Evolutionary conservation across 2,113 vertebrate species (phyloP), one percentile per base, ranked within the genome.

Genomic region (Nicator chloris): DNA sequence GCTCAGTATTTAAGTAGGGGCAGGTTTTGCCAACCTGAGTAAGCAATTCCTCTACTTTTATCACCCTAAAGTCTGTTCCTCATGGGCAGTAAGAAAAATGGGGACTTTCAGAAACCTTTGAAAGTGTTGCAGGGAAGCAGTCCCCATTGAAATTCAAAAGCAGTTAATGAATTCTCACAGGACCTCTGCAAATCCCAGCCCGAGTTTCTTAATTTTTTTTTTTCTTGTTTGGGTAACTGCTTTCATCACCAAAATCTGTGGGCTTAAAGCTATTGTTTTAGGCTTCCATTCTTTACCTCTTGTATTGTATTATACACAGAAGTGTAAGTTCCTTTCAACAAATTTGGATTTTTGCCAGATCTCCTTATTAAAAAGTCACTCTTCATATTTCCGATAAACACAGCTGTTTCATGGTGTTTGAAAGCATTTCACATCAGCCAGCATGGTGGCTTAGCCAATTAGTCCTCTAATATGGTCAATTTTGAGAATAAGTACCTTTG

Each of bases 291-390:
- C 94, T 97, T 94, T 90, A 96, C 97, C 91, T 97, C 94, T 96
- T 96, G 86, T 88, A 89, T 97, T 96, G 63, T 88, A 91, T 94
- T 94, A 90, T 93, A 92, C 82, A 45, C 90, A 92, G 81, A 96
- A 91, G 95, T 97, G 96, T 93, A 97, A 85, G 93, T 96, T 98
- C 95, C 75, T 96, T 96, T 96, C 94, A 84, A 86, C 94, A 94
- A 95, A 89, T 94, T 82, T 96, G 97, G 95, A 92, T 78, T 95
- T 77, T 97, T 96, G 95, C 96, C 96, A 97, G 85, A 92, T 95
- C 96, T 97, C 94, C 97, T 96, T 96, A 96, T 97, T 97, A 97
- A 97, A 97, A 95, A 97, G 95, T 97, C 97, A 96, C 96, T 97
- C 94, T 97, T 96, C 92, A 79, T 97, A 96, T 97, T 97, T 97